Conservation (phyloP, 2,888 invertebrate species). For the Drosophila nr. medialis region DNA sequence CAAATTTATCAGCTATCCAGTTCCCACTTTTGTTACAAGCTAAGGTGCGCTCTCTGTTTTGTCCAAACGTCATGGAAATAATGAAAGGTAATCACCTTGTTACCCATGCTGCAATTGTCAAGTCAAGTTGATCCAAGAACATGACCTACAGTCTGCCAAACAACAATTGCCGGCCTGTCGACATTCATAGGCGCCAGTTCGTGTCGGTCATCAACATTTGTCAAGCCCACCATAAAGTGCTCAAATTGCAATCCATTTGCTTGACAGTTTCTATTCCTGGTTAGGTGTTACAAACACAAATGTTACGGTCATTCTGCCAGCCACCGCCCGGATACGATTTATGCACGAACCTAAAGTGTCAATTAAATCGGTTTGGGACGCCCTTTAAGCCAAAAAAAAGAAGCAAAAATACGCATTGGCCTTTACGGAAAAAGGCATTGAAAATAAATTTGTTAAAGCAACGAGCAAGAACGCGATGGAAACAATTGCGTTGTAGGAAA, state of each 20-base stretch:
- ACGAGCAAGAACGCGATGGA: constrained; percentile 1
- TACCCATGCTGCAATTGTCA: constrained; percentile 1
- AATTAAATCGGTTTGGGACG: constrained; percentile 72
- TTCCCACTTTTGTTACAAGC: neutral
- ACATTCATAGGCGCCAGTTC: constrained; percentile 27
- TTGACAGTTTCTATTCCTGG: constrained; percentile 15
- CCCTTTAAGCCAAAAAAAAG: constrained; percentile 36
- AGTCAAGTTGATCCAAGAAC: constrained; percentile 8
- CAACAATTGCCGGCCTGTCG: constrained; percentile 54
- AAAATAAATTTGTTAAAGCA: constrained; percentile 67
- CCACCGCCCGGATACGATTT: constrained; percentile 48
- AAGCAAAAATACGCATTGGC: neutral
- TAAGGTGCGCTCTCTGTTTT: too few relatives aligned
- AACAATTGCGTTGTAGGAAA: constrained; percentile 15
- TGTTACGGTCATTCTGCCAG: constrained; percentile 65
- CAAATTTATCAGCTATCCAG: neutral
- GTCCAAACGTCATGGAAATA: neutral
- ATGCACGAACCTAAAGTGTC: constrained; percentile 65
- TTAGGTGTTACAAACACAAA: constrained; percentile 67
- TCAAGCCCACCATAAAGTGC: constrained; percentile 23
- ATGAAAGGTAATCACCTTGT: neutral
- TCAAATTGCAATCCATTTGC: constrained; percentile 59
- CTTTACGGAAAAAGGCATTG: constrained; percentile 31
- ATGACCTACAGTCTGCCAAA: constrained; percentile 26
- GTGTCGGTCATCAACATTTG: constrained; percentile 47